Percentiles rank a stretch among this genome's conserved stretches.
phyloP scores from a whole-genome alignment of 2,113 vertebrate genomes.

The Poicephalus meyeri region DNA sequence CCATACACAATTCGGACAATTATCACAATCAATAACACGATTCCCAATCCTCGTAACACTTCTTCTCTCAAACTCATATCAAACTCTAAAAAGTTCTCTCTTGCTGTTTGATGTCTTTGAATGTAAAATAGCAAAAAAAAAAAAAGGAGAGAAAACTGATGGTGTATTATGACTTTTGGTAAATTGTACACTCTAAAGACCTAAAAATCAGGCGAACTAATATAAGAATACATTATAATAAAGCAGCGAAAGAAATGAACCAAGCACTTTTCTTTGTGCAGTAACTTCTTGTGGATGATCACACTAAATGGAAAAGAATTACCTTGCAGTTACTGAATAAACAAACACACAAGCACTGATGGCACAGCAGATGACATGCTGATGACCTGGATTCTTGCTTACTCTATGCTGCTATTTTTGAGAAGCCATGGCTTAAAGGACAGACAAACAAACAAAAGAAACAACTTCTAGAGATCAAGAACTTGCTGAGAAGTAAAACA shows the following conservation, averaged over 20 bases:
- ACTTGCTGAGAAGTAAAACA: background rate
- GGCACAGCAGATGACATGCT: slow-evolving; percentile 42
- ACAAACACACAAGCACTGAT: background rate
- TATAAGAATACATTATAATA: background rate
- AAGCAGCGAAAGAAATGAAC: background rate
- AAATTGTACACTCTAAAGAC: background rate
- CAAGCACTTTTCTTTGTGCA: background rate
- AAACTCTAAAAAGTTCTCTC: background rate
- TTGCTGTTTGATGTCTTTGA: background rate
- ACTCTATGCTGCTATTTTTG: background rate
- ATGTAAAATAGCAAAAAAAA: background rate
- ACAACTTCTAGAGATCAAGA: slow-evolving; percentile 21
- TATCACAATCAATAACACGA: too few species aligned
- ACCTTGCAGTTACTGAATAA: slow-evolving; percentile 30
- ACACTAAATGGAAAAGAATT: background rate
- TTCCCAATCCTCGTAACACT: too few species aligned
- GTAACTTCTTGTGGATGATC: background rate
- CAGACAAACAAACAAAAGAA: background rate
- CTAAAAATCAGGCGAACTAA: background rate
- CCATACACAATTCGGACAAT: too few species aligned
- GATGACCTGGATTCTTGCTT: slow-evolving; percentile 7
- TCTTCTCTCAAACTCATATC: too few species aligned
- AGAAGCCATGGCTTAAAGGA: background rate
- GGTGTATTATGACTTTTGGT: background rate
- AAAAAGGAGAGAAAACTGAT: background rate